Conservation (phyloP, 2,113 vertebrate genomes). For the Chrysochloris asiatica region DNA sequence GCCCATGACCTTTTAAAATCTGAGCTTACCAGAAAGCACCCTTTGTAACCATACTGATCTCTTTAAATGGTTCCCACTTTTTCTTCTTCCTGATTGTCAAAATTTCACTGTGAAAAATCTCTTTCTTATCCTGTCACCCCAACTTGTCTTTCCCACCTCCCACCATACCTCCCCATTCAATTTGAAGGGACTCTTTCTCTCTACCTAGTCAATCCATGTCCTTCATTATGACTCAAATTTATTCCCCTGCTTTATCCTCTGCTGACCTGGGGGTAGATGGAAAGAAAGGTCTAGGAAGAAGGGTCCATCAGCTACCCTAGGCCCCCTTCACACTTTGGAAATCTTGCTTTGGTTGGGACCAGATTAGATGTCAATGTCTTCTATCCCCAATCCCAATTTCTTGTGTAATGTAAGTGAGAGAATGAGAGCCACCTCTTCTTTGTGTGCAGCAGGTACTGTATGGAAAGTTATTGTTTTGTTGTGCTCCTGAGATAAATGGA, state of each 20-base stretch:
- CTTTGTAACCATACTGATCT: not conserved
- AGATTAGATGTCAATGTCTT: conserved; percentile 9
- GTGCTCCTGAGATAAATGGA: conserved; percentile 46
- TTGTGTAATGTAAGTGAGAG: not conserved
- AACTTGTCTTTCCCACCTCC: not conserved
- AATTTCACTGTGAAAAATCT: conserved; percentile 24
- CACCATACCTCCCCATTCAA: not conserved
- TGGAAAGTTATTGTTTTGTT: conserved; percentile 57
- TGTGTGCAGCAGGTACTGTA: conserved; percentile 13
- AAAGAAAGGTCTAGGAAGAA: not conserved
- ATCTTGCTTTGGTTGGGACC: not conserved
- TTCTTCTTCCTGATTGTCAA: conserved; percentile 42
- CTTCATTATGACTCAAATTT: not conserved
- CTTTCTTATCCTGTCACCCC: not conserved
- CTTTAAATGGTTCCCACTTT: conserved; percentile 33
- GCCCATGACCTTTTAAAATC: conserved; percentile 36
- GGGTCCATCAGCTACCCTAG: not conserved
- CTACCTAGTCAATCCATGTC: not conserved
- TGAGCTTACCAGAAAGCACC: conserved; percentile 15
- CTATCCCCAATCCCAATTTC: not conserved
- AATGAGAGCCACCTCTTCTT: conserved; percentile 49
- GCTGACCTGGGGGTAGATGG: not conserved
- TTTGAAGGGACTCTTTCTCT: not conserved
- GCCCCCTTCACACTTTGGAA: not conserved
- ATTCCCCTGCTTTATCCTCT: not conserved